Evolutionary conservation across 1,140 invertebrate genomes (phyloP).

Genomic region (Cotesia chilonis): DNA sequence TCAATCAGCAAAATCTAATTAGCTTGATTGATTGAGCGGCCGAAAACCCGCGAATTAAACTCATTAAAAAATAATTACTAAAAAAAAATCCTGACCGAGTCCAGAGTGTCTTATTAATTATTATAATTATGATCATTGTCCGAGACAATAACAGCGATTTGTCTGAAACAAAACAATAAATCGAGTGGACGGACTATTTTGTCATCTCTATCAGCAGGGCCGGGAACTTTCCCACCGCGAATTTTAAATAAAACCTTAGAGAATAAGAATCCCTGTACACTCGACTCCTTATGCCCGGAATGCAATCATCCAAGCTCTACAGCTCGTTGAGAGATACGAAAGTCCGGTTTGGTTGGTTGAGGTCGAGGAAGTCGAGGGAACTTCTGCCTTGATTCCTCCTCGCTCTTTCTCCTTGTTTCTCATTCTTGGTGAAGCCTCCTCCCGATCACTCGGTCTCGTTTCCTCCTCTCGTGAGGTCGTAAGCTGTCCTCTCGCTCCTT

Average conservation of each 20-base stretch:
- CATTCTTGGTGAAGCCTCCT: not conserved
- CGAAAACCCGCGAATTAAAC: too few relatives aligned
- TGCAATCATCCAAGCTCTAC: conserved; percentile 42
- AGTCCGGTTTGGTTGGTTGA: conserved; percentile 45
- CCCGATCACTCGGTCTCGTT: not conserved
- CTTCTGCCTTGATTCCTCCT: conserved; percentile 20
- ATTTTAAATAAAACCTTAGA: conserved; percentile 42
- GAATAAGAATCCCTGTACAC: conserved; percentile 28
- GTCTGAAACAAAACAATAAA: too few relatives aligned
- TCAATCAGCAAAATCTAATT: conserved; percentile 1
- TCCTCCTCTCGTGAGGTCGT: too few relatives aligned
- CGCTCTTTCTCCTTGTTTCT: conserved; percentile 6
- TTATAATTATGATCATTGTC: too few relatives aligned
- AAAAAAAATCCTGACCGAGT: too few relatives aligned
- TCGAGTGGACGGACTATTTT: too few relatives aligned
- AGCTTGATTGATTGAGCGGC: not conserved
- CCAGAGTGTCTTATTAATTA: too few relatives aligned
- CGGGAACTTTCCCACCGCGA: conserved; percentile 8
- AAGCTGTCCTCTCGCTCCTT: not conserved
- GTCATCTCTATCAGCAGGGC: too few relatives aligned
- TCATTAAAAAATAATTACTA: too few relatives aligned
- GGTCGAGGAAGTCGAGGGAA: conserved; percentile 38
- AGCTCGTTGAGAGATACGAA: conserved; percentile 43
- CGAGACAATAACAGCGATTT: too few relatives aligned
- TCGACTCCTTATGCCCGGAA: conserved; percentile 39